Percentiles rank a stretch among this genome's conserved stretches.
phyloP scores from a whole-genome alignment of 1,140 invertebrate genomes.

The Drosophila punjabiensis region DNA sequence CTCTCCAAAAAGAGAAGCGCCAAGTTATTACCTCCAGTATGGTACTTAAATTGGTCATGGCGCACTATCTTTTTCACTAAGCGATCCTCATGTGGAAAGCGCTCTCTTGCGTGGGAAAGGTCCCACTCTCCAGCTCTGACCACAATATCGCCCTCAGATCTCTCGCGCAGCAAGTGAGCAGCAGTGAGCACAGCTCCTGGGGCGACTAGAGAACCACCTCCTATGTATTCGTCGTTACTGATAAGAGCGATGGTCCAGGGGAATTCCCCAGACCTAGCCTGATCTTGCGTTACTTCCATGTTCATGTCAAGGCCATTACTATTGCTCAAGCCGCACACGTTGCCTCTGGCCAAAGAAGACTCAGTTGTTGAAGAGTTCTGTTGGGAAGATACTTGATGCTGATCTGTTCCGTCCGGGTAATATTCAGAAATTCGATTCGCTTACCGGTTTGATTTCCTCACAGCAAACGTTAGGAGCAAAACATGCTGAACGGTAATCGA shows the following conservation, averaged over 20 bases:
- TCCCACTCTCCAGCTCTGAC: conserved; percentile 28
- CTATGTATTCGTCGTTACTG: background rate
- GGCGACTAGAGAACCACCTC: conserved; percentile 7
- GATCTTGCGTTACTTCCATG: rapidly evolving
- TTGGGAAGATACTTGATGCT: too few relatives aligned
- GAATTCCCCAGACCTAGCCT: background rate
- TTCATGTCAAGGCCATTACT: background rate
- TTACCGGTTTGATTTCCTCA: background rate
- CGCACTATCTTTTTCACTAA: background rate
- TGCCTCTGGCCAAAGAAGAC: too few relatives aligned
- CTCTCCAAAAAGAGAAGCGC: conserved; percentile 1
- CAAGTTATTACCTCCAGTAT: background rate
- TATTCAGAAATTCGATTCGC: too few relatives aligned
- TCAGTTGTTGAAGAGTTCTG: too few relatives aligned
- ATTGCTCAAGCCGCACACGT: conserved; percentile 1
- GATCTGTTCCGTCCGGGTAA: too few relatives aligned
- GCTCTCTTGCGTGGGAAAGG: background rate
- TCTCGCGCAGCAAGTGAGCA: background rate
- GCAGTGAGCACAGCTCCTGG: conserved; percentile 14
- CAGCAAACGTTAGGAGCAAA: background rate
- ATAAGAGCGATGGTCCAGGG: conserved; percentile 8
- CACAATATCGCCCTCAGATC: background rate
- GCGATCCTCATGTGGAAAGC: background rate
- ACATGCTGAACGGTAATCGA: background rate
- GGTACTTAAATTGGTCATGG: background rate